Percentiles rank a stretch among this genome's conserved stretches.
phyloP scores from a whole-genome alignment of 1,140 invertebrate species.

The Aphelenchoides fujianensis region DNA sequence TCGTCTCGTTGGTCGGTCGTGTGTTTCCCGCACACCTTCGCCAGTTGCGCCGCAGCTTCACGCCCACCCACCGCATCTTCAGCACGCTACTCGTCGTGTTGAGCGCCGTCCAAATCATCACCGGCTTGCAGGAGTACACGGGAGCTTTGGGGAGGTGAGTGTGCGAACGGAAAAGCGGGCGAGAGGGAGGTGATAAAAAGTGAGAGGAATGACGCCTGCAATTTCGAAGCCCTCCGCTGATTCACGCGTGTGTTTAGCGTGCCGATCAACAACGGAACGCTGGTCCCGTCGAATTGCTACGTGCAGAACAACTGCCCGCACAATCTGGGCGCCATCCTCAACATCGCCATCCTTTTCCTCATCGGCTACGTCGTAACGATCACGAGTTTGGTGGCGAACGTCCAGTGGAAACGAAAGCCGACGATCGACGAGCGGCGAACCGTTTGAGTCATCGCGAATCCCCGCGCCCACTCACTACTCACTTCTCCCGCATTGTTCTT shows the following conservation, averaged over 20 bases:
- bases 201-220: background rate
- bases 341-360: conserved; percentile 19
- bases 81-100: conserved; percentile 25
- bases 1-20: conserved; percentile 22
- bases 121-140: conserved; percentile 26
- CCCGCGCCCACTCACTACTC: background rate
- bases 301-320: conserved; percentile 25
- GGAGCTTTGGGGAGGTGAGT: conserved; percentile 32
- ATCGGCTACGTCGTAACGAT: conserved; percentile 23
- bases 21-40: conserved; percentile 23
- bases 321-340: conserved; percentile 25
- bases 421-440: conserved; percentile 27
- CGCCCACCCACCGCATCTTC: conserved; percentile 22
- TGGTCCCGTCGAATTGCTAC: conserved; percentile 17
- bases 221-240: background rate
- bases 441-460: conserved; percentile 12
- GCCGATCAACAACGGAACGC: background rate
- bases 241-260: conserved; percentile 11
- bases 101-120: conserved; percentile 21
- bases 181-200: background rate
- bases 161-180: background rate
- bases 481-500: no score
- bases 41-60: conserved; percentile 14
- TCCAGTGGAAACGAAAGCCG: conserved; percentile 18
- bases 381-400: conserved; percentile 17